phyloP scores from a whole-genome alignment of 2,797 vertebrate genomes.

The Pogoniulus pusillus region DNA sequence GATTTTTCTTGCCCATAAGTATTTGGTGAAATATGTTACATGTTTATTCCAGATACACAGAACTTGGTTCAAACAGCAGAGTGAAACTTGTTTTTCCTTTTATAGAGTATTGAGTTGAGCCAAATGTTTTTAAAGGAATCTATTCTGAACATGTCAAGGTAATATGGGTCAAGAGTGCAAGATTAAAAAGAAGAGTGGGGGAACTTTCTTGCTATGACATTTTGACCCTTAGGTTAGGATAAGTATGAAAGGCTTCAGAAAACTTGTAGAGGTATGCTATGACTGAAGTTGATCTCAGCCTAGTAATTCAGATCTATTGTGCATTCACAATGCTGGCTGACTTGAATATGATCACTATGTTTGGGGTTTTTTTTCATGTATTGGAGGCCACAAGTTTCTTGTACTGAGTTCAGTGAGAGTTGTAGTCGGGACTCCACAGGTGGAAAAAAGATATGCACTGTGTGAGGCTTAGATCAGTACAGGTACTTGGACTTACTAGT shows the following conservation, averaged over 20 bases:
- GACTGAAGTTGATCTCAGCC: neutral
- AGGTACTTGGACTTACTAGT: neutral
- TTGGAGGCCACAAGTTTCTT: neutral
- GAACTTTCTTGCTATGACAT: neutral
- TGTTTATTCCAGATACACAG: neutral
- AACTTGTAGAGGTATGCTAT: neutral
- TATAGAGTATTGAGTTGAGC: neutral
- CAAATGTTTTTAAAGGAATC: neutral
- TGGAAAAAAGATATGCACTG: neutral
- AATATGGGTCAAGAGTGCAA: neutral
- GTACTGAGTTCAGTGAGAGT: neutral
- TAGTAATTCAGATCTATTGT: neutral
- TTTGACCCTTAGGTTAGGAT: neutral
- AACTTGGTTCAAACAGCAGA: neutral
- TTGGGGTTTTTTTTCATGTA: neutral
- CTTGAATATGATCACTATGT: neutral
- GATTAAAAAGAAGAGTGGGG: neutral
- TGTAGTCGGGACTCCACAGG: neutral
- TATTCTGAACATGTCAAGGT: neutral
- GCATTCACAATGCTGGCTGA: neutral
- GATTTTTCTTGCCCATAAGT: neutral
- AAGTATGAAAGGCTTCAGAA: neutral
- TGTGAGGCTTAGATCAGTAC: neutral
- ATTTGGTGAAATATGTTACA: neutral
- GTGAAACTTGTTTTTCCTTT: slow-evolving; percentile 20